phyloP scores from a whole-genome alignment of 2,888 invertebrate species.

The Eupeodes latifasciatus region DNA sequence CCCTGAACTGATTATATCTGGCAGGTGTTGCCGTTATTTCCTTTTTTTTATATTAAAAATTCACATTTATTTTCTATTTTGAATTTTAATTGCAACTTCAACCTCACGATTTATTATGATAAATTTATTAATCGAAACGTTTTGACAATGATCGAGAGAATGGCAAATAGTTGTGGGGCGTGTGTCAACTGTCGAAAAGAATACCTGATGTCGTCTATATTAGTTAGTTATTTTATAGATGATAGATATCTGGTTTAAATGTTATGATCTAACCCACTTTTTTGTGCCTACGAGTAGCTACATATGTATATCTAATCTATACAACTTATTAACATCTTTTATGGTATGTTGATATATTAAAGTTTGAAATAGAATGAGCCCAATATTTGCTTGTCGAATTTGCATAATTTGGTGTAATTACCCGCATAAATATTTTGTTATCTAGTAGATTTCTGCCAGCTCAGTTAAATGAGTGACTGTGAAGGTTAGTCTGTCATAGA shows the following conservation, averaged over 20 bases:
- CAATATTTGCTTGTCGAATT: constrained; percentile 46
- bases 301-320: no score
- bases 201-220: background rate
- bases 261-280: constrained; percentile 33
- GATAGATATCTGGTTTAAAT: constrained; percentile 27
- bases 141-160: constrained; percentile 32
- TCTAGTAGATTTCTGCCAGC: constrained; percentile 37
- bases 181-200: constrained; percentile 35
- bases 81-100: constrained; percentile 30
- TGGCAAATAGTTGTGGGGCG: constrained; percentile 10
- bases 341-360: constrained; percentile 46
- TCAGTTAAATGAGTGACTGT: constrained; percentile 28
- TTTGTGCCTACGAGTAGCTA: background rate
- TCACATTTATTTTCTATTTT: constrained; percentile 16
- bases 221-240: background rate
- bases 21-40: background rate
- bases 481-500: constrained; percentile 54
- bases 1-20: background rate
- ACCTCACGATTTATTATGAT: constrained; percentile 36
- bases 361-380: background rate
- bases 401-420: constrained; percentile 59
- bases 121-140: constrained; percentile 5
- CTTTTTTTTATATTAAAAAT: background rate
- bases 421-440: constrained; percentile 45
- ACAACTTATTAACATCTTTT: constrained; percentile 36